Evolutionary conservation across 2,888 invertebrate species (phyloP), one percentile per base, ranked within the genome.

Genomic region (Blomia tropicalis): DNA sequence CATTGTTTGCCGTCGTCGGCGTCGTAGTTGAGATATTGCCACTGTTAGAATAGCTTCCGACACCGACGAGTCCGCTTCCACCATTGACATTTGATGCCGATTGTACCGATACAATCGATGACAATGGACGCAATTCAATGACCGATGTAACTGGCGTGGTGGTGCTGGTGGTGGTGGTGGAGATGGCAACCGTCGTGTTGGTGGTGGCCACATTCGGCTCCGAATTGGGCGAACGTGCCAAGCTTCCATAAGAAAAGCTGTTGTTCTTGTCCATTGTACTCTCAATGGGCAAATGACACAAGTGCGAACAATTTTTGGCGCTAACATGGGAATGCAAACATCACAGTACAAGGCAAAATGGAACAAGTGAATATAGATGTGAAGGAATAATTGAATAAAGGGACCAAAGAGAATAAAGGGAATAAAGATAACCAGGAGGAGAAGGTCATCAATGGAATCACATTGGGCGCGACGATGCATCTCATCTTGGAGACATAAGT

Each of bases 291-390:
- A n/a, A 19, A 7, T 22, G 27, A 19, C 5, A 25, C 51, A n/a
- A n/a, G 7, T 47, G 51, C 36, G 36, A 17, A 36, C 36, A 17
- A 7, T 7, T 11, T 11, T 47, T 47, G 51, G 51, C 51, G 51
- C n/a, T n/a, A 47, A 47, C 51, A 47, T 47, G 51, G 51, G 51
- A 47, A 47, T n/a, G 51, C 51, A 14, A n/a, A 47, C 51, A 47
- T 47, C 51, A 47, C 51, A 47, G 51, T 11, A 7, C 23, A 19
- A 27, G 22, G 51, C 27, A 27, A 47, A 19, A 27, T 17, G n/a
- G 41, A 41, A 41, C 14, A 41, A 41, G 14, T 17, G n/a, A n/a
- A 41, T 14, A 41, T 17, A 41, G n/a, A n/a, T n/a, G n/a, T n/a
- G n/a, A n/a, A 41, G n/a, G 41, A 41, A 41, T 14, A 41, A 41